Evolutionary conservation across 2,113 vertebrate genomes (phyloP).

Genomic region (Balaeniceps rex): DNA sequence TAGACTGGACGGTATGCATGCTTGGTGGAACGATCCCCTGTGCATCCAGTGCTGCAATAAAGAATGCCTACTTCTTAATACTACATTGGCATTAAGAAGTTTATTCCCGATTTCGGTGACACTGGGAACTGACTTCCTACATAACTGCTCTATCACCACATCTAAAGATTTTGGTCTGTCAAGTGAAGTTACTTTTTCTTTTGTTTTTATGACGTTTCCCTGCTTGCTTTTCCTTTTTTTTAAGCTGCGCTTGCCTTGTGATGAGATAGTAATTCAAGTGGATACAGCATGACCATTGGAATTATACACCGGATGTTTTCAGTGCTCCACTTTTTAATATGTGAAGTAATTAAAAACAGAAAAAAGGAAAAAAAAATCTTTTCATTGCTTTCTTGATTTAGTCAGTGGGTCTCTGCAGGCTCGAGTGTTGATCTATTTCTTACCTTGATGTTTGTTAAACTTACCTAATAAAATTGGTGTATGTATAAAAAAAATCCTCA

Average conservation of each 20-base stretch:
- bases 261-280: background rate
- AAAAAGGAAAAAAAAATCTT: background rate
- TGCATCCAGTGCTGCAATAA: no score
- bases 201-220: background rate
- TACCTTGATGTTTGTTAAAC: background rate
- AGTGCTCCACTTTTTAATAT: background rate
- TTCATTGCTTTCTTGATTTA: background rate
- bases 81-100: no score
- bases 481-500: background rate
- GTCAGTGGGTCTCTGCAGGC: background rate
- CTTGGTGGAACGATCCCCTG: no score
- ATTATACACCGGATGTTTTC: background rate
- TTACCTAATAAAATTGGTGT: background rate
- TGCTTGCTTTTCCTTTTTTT: background rate
- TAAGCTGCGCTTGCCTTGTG: background rate
- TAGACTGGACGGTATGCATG: no score
- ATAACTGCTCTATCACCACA: background rate
- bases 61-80: no score
- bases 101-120: no score
- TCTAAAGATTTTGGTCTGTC: background rate
- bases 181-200: background rate
- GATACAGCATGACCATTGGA: background rate
- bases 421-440: background rate
- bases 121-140: background rate
- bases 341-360: background rate